Evolutionary conservation across 2,888 invertebrate species (phyloP), one percentile per base, ranked within the genome.

Genomic region (Limulus polyphemus): DNA sequence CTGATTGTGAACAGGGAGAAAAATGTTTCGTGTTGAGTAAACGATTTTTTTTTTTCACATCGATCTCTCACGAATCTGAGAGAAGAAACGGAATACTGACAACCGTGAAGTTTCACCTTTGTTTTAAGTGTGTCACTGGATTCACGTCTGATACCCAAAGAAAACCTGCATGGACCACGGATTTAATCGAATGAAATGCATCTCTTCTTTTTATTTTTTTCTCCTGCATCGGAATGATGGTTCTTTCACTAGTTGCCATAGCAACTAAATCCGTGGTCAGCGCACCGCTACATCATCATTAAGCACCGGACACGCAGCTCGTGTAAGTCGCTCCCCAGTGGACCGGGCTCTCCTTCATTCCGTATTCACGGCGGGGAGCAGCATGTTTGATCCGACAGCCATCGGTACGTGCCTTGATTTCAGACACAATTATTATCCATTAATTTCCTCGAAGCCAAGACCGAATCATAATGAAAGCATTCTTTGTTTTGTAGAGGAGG

Each of bases 261-360:
- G 61, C 59, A 64, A 64, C 64, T 64, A 64, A 64, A 61, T 61
- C 64, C 64, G 64, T 64, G 64, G 64, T 64, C 64, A 64, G 64
- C 64, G 64, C 64, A 57, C 52, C 61, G 61, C 59, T 64, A 64
- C 64, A 64, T 64, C 64, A 64, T 64, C 64, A 64, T 61, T 64
- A 64, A 61, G 60, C 60, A 58, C 63, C 61, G 59, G 55, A 59
- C 59, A 14, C 3, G 14, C 50, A 14, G 5, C 13, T 13, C 50
- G 10, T 50, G 10, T 50, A 50, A 50, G 13, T 13, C 14, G 50
- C 13, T 3, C 50, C 50, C 50, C 50, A 3, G 50, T 14, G 50
- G 50, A 50, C 50, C 49, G 49, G 49, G n/a, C 49, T 12, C 11
- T 11, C 49, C 50, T n/a, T 14, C 14, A 14, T 14, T 50, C 50